Conservation (phyloP, 2,888 invertebrate species). For the Harmothoe impar region DNA sequence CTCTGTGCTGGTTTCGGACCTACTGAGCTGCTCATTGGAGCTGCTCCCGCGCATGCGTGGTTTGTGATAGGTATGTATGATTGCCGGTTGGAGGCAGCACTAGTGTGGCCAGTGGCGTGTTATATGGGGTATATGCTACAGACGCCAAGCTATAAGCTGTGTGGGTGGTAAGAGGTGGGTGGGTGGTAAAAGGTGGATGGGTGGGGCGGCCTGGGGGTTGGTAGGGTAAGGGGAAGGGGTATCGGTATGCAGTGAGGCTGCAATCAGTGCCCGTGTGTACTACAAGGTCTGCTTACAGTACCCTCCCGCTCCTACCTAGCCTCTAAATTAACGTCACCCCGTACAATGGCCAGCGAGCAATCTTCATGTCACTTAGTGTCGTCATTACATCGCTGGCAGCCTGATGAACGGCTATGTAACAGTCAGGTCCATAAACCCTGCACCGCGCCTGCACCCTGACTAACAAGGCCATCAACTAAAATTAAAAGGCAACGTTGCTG, state of each 20-base stretch:
- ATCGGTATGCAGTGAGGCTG: neutral
- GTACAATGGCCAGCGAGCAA: neutral
- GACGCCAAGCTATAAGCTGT: neutral
- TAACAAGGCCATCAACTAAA: slow-evolving; percentile 52
- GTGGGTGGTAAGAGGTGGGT: neutral
- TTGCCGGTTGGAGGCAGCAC: neutral
- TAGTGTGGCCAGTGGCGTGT: neutral
- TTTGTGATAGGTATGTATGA: neutral
- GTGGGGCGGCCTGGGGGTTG: no score
- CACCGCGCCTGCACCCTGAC: neutral
- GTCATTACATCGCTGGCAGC: neutral
- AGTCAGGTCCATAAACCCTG: slow-evolving; percentile 1
- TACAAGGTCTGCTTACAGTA: no score
- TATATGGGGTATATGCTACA: neutral
- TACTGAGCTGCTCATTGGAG: slow-evolving; percentile 25
- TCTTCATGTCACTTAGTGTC: neutral
- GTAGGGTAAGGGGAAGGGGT: no score
- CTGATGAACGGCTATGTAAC: slow-evolving; percentile 36
- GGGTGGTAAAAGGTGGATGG: no score
- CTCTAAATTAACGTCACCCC: slow-evolving; percentile 1
- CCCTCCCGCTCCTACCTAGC: neutral
- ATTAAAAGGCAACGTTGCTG: slow-evolving; percentile 50
- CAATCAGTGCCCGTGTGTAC: neutral
- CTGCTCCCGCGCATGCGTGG: neutral
- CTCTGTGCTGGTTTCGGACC: neutral